Base-by-base conservation (phyloP, 1,140 invertebrate genomes). In the Microplitis mediator region DNA sequence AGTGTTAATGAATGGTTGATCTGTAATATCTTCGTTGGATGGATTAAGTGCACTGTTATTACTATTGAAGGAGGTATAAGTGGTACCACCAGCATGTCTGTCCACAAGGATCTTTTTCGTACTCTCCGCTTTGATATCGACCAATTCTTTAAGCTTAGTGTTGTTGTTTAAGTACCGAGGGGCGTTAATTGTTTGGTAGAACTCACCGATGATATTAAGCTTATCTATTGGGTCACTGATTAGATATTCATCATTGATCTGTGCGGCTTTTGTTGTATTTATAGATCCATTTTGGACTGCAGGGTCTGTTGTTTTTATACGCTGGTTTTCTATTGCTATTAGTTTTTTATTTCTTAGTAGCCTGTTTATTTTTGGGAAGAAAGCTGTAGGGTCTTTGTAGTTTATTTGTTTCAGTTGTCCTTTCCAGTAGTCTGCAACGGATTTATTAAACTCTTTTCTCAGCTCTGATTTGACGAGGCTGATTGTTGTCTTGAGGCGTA, bases 361-460 rank as follows among this genome's bases (percentile, higher is more conserved):
- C 13, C 61, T 62, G 31, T 69, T 73, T 6, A 73, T 62, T 50
- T 61, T 61, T n/a, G 58, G 68, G 16, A 70, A 70, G 64, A 65
- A 72, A 6, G 45, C 9, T 9, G 31, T 45, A 11, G 73, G 35
- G 5, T 70, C 14, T 8, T 36, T 23, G 68, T 62, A 60, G 31
- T 70, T 56, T 9, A 74, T 69, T n/a, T 65, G 16, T 39, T 65
- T 56, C 11, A 64, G 36, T 11, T 63, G 61, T 3, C 32, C 39
- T 4, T 4, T 16, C 62, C 60, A 74, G 34, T 52, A 69, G 11
- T 54, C 62, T 35, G 58, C 32, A 6, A 16, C 45, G 45, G 60
- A 14, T 32, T 50, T 50, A 51, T 56, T 36, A 13, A 54, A 62
- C 9, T 68, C 52, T 9, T 72, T 13, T 64, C 58, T 34, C 34